Percentiles rank a stretch among this genome's conserved stretches.
Evolutionary conservation across 1,140 invertebrate species (phyloP).

Genomic region (Eumeta japonica): DNA sequence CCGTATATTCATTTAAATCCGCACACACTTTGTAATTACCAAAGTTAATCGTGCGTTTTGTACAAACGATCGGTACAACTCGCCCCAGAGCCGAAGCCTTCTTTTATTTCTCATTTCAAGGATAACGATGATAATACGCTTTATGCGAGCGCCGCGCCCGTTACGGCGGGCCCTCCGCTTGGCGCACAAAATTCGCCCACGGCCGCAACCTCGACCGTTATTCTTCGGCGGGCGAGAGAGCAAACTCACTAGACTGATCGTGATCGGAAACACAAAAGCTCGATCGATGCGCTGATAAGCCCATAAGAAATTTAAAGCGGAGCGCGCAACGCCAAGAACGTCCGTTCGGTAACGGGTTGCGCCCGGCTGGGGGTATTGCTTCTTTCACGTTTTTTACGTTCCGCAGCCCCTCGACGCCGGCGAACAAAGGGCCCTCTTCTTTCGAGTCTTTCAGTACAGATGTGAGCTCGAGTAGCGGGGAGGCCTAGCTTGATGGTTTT

Average conservation of each 20-base stretch:
- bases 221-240: slow-evolving; percentile 51
- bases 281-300: slow-evolving; percentile 48
- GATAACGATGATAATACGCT: too few relatives aligned
- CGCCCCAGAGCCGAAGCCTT: too few relatives aligned
- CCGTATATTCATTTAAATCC: too few relatives aligned
- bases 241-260: slow-evolving; percentile 40
- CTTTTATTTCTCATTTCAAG: too few relatives aligned
- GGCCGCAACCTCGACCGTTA: too few relatives aligned
- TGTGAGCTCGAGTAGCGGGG: slow-evolving; percentile 10
- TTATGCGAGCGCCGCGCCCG: too few relatives aligned
- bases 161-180: too few relatives aligned
- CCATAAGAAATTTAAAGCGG: slow-evolving; percentile 40
- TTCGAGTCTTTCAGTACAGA: slow-evolving; percentile 15
- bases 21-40: too few relatives aligned
- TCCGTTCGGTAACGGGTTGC: slow-evolving; percentile 4
- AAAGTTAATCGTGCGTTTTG: too few relatives aligned
- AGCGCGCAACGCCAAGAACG: slow-evolving; percentile 3
- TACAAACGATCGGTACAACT: too few relatives aligned
- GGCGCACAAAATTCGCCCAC: too few relatives aligned
- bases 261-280: slow-evolving; percentile 44
- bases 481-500: slow-evolving; percentile 1
- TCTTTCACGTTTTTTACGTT: slow-evolving; percentile 24
- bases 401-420: slow-evolving; percentile 11
- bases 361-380: slow-evolving; percentile 25
- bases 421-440: slow-evolving; percentile 29